Evolutionary conservation across 2,113 vertebrate genomes (phyloP).

Genomic region (Lophotis ruficrista): DNA sequence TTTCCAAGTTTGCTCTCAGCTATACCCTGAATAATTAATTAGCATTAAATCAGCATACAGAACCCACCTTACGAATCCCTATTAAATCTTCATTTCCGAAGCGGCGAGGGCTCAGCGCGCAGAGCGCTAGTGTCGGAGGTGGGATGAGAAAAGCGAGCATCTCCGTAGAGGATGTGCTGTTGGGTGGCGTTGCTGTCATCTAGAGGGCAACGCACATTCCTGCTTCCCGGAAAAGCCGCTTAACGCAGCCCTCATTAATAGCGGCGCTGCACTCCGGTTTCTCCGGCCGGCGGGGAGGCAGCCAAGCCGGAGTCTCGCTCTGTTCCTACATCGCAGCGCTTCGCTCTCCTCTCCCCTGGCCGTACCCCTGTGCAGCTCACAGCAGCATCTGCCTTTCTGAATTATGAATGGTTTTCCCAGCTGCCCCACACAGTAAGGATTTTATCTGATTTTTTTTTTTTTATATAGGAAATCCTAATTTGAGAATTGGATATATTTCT

Average conservation of each 20-base stretch:
- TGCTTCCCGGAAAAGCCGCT: not conserved
- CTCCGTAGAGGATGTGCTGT: not conserved
- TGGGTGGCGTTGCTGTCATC: not conserved
- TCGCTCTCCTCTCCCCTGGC: not conserved
- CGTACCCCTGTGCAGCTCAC: not conserved
- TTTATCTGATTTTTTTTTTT: not conserved
- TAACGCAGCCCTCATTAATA: not conserved
- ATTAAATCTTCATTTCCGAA: not conserved
- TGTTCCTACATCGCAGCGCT: accelerated
- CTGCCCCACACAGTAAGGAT: not conserved
- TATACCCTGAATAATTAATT: not conserved
- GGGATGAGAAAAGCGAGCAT: not conserved
- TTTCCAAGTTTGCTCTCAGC: not conserved
- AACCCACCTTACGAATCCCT: not conserved
- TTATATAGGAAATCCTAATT: not conserved
- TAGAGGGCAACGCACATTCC: not conserved
- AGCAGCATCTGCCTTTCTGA: not conserved
- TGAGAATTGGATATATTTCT: not conserved
- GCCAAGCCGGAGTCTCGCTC: not conserved
- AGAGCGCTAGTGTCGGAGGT: not conserved
- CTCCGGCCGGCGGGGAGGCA: not conserved
- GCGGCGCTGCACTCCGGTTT: accelerated
- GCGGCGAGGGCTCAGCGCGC: accelerated
- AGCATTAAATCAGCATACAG: not conserved
- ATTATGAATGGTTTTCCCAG: not conserved